Percentiles rank a stretch among this genome's conserved stretches.
phyloP scores from a whole-genome alignment of 2,797 vertebrate species.

The Ctenosaura bakeri region DNA sequence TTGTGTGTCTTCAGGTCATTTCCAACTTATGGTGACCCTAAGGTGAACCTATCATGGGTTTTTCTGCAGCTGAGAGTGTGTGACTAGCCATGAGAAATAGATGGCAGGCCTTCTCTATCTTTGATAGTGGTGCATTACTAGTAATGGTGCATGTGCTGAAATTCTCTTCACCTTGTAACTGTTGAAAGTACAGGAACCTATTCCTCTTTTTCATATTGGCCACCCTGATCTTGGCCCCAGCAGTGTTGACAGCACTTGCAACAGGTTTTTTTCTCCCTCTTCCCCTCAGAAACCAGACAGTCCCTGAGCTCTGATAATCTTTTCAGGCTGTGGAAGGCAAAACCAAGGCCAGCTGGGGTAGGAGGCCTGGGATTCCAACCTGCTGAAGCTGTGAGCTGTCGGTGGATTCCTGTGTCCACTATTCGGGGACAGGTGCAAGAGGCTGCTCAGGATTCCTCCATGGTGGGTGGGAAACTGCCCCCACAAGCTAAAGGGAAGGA shows the following conservation, averaged over 20 bases:
- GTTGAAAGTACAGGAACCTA: no score
- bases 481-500: not conserved
- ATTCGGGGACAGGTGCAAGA: conserved; percentile 20
- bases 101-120: no score
- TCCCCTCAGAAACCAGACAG: not conserved
- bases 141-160: no score
- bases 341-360: not conserved
- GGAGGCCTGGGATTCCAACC: conserved; percentile 24
- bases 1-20: no score
- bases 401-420: conserved; percentile 14
- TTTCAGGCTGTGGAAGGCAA: conserved; percentile 3
- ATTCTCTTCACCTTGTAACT: no score
- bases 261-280: not conserved
- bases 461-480: conserved; percentile 1
- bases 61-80: no score
- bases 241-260: not conserved
- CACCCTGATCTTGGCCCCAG: fast-evolving
- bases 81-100: no score
- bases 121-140: no score
- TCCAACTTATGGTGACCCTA: no score
- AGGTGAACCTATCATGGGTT: no score
- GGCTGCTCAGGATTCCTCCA: fast-evolving
- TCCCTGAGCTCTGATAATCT: conserved; percentile 56
- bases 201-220: no score
- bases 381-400: fast-evolving